phyloP scores from a whole-genome alignment of 64 coral and sea anemone species.

The Platygyra sinensis region DNA sequence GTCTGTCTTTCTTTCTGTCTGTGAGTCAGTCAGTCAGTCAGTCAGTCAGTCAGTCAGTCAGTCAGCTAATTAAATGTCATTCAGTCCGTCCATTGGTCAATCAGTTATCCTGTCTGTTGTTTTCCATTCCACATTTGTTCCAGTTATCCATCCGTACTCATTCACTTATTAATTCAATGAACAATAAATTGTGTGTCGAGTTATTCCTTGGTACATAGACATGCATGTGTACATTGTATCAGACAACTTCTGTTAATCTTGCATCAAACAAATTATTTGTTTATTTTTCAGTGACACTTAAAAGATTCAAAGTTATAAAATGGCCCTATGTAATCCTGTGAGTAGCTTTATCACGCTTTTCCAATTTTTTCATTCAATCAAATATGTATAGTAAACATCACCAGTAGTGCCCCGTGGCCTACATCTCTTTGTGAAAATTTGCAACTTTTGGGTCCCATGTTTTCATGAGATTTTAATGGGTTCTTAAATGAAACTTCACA shows the following conservation, averaged over 20 bases:
- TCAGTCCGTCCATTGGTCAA: neutral
- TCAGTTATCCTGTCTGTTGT: no score
- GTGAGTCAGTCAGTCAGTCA: no score
- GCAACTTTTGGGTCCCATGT: no score
- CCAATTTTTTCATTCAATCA: no score
- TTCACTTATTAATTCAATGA: no score
- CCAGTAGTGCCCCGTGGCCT: neutral
- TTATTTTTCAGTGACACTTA: slow-evolving; percentile 70
- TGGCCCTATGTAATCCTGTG: slow-evolving; percentile 79
- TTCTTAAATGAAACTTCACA: no score
- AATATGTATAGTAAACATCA: neutral
- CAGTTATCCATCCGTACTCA: neutral
- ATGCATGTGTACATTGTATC: no score
- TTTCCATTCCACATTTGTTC: neutral
- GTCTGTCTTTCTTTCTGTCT: no score
- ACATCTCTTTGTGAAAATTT: no score
- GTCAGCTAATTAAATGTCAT: neutral
- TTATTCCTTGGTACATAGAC: no score
- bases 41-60: neutral
- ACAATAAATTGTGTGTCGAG: no score
- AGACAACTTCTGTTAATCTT: neutral
- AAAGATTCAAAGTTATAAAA: slow-evolving; percentile 73
- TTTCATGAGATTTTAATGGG: no score
- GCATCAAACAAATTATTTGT: neutral
- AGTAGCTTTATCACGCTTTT: slow-evolving; percentile 6